Conservation (phyloP, 2,888 invertebrate species). For the Hoplodrina blanda region DNA sequence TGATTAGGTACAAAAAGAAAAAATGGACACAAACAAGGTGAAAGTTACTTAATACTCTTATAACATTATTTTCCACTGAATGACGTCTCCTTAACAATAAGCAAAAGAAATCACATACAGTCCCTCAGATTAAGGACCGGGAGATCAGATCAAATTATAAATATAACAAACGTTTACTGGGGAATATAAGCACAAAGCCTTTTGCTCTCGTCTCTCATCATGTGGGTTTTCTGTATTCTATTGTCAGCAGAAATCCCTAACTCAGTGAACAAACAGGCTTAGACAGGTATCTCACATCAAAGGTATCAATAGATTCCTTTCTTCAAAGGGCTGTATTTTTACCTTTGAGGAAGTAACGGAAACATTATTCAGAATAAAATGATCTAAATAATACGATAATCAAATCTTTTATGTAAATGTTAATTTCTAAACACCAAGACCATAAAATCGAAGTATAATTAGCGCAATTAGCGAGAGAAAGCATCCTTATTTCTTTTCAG, state of each 20-base stretch:
- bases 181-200: conserved; percentile 53
- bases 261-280: conserved; percentile 57
- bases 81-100: not conserved
- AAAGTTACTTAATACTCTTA: not conserved
- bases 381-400: conserved; percentile 15
- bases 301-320: conserved; percentile 56
- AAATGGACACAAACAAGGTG: conserved; percentile 9
- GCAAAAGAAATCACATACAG: conserved; percentile 28
- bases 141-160: conserved; percentile 47
- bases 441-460: conserved; percentile 31
- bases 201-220: conserved; percentile 42
- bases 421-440: conserved; percentile 17
- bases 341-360: conserved; percentile 4
- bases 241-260: conserved; percentile 62
- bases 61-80: conserved; percentile 10
- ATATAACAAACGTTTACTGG: conserved; percentile 51
- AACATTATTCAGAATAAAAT: conserved; percentile 28
- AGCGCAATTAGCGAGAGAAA: conserved; percentile 29
- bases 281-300: conserved; percentile 59
- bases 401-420: conserved; percentile 14
- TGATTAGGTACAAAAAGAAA: not conserved
- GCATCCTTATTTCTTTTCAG: conserved; percentile 27
- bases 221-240: conserved; percentile 55
- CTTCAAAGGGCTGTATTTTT: conserved; percentile 42
- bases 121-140: conserved; percentile 27